Percentiles rank a stretch among this genome's conserved stretches.
Evolutionary conservation across 2,113 vertebrate genomes (phyloP).

Genomic region (Onychostoma macrolepis): DNA sequence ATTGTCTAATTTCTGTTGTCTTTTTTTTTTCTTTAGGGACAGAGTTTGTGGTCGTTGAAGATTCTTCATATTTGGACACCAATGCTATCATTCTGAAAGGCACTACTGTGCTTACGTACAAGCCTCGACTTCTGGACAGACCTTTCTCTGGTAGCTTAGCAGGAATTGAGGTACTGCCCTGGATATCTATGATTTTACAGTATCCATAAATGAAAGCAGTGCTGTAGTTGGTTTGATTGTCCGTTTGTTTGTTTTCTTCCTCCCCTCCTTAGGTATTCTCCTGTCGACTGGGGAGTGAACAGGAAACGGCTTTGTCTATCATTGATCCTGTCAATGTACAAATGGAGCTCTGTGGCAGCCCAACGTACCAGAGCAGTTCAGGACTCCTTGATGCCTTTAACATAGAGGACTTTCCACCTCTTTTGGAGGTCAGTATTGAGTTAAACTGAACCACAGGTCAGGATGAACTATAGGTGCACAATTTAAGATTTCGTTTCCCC

Average conservation of each 20-base stretch:
- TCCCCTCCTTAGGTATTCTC: constrained; percentile 86
- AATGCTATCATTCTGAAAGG: constrained; percentile 94
- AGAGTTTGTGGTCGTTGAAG: constrained; percentile 97
- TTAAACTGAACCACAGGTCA: background rate
- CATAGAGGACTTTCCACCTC: constrained; percentile 91
- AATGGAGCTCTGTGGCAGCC: constrained; percentile 91
- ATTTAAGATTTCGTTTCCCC: constrained; percentile 15
- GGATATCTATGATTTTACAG: background rate
- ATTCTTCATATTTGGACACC: constrained; percentile 89
- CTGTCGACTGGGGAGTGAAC: constrained; percentile 91
- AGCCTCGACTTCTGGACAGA: constrained; percentile 88
- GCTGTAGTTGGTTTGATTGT: background rate
- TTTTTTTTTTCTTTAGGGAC: constrained; percentile 79
- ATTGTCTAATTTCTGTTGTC: background rate
- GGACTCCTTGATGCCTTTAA: constrained; percentile 96
- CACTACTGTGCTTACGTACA: constrained; percentile 97
- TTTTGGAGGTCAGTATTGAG: constrained; percentile 86
- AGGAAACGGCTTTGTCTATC: constrained; percentile 94
- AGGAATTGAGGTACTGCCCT: constrained; percentile 87
- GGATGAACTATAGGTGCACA: background rate
- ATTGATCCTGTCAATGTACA: constrained; percentile 95
- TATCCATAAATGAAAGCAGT: background rate
- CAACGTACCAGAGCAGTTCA: constrained; percentile 90
- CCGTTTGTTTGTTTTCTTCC: background rate
- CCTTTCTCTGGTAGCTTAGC: constrained; percentile 95